Evolutionary conservation across 2,797 vertebrate genomes (phyloP).

Genomic region (Chelon labrosus): DNA sequence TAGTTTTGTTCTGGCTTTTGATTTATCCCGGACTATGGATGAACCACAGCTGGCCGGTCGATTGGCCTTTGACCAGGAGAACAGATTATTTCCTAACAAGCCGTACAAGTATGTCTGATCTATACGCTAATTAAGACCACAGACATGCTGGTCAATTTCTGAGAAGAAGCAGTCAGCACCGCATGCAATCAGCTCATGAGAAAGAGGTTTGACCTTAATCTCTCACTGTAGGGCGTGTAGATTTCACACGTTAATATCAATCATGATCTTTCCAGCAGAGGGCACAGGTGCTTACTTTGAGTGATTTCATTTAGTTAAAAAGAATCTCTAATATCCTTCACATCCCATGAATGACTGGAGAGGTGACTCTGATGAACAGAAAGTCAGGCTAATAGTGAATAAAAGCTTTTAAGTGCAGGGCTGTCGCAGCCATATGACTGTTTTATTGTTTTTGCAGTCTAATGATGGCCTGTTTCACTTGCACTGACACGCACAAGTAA

Average conservation of each 20-base stretch:
- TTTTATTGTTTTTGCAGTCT: too few species aligned
- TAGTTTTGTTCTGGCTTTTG: slow-evolving; percentile 2
- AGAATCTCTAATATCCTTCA: slow-evolving; percentile 32
- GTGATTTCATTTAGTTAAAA: slow-evolving; percentile 32
- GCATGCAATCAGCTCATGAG: background rate
- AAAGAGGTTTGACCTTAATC: slow-evolving; percentile 41
- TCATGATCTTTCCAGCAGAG: slow-evolving; percentile 16
- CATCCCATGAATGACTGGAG: background rate
- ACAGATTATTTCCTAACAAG: slow-evolving; percentile 32
- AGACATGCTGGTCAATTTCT: slow-evolving; percentile 14
- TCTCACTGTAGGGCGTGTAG: too few species aligned
- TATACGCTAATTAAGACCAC: slow-evolving; percentile 41
- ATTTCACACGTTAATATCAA: slow-evolving; percentile 44
- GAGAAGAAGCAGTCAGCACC: background rate
- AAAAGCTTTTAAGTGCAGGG: too few species aligned
- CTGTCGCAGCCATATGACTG: too few species aligned
- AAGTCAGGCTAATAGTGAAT: background rate
- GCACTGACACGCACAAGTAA: too few species aligned
- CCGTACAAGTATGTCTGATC: slow-evolving; percentile 28
- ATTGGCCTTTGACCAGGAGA: slow-evolving; percentile 46
- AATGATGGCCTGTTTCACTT: too few species aligned
- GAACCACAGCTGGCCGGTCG: slow-evolving; percentile 13
- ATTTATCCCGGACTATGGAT: slow-evolving; percentile 14
- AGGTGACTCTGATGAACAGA: background rate
- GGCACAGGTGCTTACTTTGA: slow-evolving; percentile 31